A percentile compares a stretch with the other conserved stretches of the same genome.
Conservation (phyloP, 1,140 invertebrate species). For the Drosophila seguyi region DNA sequence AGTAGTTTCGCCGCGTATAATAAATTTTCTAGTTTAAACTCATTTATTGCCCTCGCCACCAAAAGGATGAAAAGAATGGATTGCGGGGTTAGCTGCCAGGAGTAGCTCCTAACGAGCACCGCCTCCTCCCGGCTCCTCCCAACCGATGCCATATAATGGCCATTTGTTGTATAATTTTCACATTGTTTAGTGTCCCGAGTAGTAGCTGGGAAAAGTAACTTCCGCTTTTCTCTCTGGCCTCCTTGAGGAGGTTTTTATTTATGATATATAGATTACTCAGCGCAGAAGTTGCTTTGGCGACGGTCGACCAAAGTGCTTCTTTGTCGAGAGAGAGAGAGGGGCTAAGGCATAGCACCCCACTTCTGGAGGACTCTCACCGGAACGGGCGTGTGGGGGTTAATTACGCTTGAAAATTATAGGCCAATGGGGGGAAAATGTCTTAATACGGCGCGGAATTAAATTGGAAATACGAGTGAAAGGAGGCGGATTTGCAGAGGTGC, state of each 20-base stretch:
- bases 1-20: constrained; percentile 80
- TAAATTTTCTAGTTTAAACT: constrained; percentile 83
- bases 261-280: constrained; percentile 68
- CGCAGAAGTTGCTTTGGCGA: constrained; percentile 43
- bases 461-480: constrained; percentile 6
- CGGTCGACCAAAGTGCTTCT: constrained; percentile 37
- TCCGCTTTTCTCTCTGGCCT: constrained; percentile 25
- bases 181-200: constrained; percentile 72
- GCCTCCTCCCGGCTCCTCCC: constrained; percentile 8
- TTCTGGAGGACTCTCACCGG: constrained; percentile 1
- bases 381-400: constrained; percentile 20
- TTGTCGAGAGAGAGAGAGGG: neutral
- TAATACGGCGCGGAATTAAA: constrained; percentile 39
- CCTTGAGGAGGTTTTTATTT: constrained; percentile 59
- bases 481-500: neutral
- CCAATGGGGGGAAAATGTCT: constrained; percentile 43
- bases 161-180: constrained; percentile 82
- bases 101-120: constrained; percentile 19
- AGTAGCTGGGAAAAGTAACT: constrained; percentile 39
- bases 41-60: constrained; percentile 71
- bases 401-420: constrained; percentile 54
- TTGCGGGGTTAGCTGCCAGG: constrained; percentile 14
- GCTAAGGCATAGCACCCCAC: constrained; percentile 9
- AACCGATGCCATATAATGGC: constrained; percentile 60
- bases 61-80: constrained; percentile 51